phyloP scores from a whole-genome alignment of 2,888 invertebrate species.

The Sipha maydis region DNA sequence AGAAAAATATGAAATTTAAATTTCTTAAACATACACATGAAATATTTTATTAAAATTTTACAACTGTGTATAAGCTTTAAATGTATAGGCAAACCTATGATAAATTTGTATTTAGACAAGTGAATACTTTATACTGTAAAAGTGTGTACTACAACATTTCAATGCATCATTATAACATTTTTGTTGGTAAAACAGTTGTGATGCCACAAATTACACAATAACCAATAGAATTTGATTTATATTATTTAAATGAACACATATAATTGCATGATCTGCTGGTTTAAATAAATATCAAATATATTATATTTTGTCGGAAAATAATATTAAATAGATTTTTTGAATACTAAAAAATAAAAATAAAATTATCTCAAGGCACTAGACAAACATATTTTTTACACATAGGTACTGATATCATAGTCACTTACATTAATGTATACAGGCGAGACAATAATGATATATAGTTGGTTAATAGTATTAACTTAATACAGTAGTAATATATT shows the following conservation, averaged over 20 bases:
- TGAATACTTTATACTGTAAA: background rate
- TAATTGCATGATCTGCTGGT: background rate
- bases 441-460: slow-evolving; percentile 21
- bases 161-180: background rate
- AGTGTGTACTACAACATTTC: background rate
- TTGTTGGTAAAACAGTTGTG: background rate
- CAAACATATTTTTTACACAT: slow-evolving; percentile 24
- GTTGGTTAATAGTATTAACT: slow-evolving; percentile 23
- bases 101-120: background rate
- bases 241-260: background rate
- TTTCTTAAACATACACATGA: too few species aligned
- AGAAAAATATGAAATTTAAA: too few species aligned
- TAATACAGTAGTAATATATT: slow-evolving; percentile 43
- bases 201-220: background rate
- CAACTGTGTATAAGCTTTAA: background rate
- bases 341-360: slow-evolving; percentile 40
- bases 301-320: slow-evolving; percentile 33
- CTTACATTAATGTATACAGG: slow-evolving; percentile 10
- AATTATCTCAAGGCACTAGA: slow-evolving; percentile 59
- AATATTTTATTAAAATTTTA: background rate
- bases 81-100: background rate
- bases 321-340: slow-evolving; percentile 54
- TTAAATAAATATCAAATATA: slow-evolving; percentile 45
- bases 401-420: slow-evolving; percentile 5
- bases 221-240: background rate